phyloP scores from a whole-genome alignment of 2,797 vertebrate species.

The Falco novaeseelandiae region DNA sequence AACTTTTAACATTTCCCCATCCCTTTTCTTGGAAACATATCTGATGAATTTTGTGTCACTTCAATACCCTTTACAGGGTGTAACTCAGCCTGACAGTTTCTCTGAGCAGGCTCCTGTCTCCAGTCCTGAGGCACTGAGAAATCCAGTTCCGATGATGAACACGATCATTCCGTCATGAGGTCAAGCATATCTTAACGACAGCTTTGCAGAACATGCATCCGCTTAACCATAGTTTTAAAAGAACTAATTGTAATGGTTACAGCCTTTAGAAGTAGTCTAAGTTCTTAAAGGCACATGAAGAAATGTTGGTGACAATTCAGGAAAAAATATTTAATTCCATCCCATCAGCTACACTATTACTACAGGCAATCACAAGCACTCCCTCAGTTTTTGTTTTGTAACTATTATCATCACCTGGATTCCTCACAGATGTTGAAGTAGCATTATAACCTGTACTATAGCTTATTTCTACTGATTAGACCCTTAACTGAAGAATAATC shows the following conservation, averaged over 20 bases:
- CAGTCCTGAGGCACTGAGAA: background rate
- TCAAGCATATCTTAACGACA: background rate
- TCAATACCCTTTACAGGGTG: background rate
- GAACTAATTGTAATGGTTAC: background rate
- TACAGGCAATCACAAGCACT: background rate
- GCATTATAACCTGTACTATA: background rate
- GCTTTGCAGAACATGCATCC: background rate
- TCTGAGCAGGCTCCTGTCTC: background rate
- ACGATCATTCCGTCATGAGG: background rate
- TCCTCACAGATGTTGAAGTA: background rate
- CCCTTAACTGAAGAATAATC: background rate
- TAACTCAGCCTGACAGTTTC: background rate
- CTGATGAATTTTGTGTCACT: background rate
- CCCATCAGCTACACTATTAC: background rate
- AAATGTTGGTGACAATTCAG: background rate
- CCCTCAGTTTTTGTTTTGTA: background rate
- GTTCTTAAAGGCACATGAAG: background rate
- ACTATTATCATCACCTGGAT: background rate
- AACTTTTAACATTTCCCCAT: background rate
- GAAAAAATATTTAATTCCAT: background rate
- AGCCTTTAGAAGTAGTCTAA: background rate
- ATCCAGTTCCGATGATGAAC: background rate
- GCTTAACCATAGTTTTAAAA: background rate
- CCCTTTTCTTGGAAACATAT: background rate
- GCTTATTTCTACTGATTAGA: background rate